Evolutionary conservation across 2,888 invertebrate genomes (phyloP).

Genomic region (Augochlorella aurata): DNA sequence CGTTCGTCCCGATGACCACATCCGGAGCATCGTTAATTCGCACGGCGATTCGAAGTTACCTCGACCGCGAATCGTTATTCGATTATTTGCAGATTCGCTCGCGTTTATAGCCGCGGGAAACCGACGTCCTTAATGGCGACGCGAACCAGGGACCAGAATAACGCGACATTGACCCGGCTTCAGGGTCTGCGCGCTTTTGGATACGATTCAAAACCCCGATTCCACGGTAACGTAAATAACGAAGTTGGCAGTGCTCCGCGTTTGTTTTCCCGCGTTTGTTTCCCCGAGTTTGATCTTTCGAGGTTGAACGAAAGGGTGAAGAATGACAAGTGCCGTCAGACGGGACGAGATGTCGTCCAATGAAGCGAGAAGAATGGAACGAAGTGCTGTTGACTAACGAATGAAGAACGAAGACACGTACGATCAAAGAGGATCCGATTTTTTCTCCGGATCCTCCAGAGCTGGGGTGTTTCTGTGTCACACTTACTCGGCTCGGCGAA

Average conservation of each 20-base stretch:
- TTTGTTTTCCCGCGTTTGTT: neutral
- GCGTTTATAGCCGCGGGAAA: neutral
- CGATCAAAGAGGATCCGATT: neutral
- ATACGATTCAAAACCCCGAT: constrained; percentile 64
- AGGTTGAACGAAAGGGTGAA: neutral
- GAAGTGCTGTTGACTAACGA: neutral
- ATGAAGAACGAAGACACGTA: neutral
- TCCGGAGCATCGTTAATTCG: neutral
- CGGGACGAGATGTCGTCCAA: too few relatives aligned
- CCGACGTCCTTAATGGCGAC: constrained; percentile 2
- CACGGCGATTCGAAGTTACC: neutral
- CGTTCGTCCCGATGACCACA: neutral
- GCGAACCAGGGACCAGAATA: constrained; percentile 65
- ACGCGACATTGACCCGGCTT: constrained; percentile 74
- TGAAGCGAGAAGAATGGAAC: too few relatives aligned
- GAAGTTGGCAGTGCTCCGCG: neutral
- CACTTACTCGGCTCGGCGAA: constrained; percentile 55
- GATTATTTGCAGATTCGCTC: neutral
- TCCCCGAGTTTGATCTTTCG: neutral
- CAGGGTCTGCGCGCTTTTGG: constrained; percentile 63
- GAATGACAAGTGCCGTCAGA: neutral
- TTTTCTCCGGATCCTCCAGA: neutral
- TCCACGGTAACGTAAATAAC: constrained; percentile 28
- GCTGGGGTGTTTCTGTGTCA: neutral
- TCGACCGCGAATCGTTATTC: neutral